These are phyloP conservation scores for Malurus melanocephalus DNA, from an alignment of 2,113 vertebrate genomes.

Conservation along the genomic window DNA sequence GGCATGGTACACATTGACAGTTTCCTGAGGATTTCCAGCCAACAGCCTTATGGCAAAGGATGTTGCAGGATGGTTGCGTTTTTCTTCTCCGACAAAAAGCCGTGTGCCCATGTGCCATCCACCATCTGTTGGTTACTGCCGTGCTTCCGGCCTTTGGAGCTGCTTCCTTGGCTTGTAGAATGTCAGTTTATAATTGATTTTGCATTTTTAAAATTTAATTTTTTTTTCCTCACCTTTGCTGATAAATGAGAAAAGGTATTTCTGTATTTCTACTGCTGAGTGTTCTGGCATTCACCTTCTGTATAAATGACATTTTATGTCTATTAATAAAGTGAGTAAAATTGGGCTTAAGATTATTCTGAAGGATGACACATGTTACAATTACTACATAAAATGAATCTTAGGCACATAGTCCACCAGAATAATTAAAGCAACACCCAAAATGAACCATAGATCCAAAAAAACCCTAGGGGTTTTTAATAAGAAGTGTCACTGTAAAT, in stretches of 20 bases:
- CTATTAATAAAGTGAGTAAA: slow-evolving; percentile 1
- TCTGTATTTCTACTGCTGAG: neutral
- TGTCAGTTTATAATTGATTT: slow-evolving; percentile 17
- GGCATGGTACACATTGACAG: accelerated
- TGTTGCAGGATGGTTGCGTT: neutral
- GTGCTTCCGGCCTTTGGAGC: neutral
- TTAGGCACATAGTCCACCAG: neutral
- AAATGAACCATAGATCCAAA: neutral
- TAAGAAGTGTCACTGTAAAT: slow-evolving; percentile 27
- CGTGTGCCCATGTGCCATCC: neutral
- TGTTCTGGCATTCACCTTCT: neutral
- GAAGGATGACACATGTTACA: neutral
- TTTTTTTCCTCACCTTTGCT: neutral
- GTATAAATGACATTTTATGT: neutral
- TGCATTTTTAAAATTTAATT: neutral
- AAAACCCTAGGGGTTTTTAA: neutral
- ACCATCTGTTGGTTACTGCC: neutral
- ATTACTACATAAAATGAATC: neutral
- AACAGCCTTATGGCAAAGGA: neutral
- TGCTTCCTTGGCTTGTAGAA: neutral
- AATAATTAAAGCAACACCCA: neutral
- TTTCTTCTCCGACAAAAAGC: neutral
- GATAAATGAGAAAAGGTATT: neutral
- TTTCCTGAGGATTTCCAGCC: neutral
- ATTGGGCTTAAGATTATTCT: neutral